Evolutionary conservation across 2,888 invertebrate species (phyloP), one percentile per base, ranked within the genome.

Genomic region (Agrochola lota): DNA sequence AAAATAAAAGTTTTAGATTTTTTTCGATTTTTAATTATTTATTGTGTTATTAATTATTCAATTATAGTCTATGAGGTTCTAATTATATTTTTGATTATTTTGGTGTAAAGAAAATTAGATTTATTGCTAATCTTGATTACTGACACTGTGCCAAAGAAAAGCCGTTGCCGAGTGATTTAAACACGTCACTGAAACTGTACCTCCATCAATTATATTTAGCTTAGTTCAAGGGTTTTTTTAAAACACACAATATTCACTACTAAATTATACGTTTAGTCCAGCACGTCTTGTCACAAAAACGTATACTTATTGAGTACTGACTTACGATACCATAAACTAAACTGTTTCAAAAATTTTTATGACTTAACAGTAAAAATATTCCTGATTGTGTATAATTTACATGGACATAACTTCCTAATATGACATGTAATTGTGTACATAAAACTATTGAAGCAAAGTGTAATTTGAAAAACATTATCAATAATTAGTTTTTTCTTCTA

Each of bases 1-100:
- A 72, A 71, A 73, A 64, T 55, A 68, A 49, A 59, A 81, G 40
- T 49, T 81, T 71, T 81, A 62, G 62, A 17, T 57, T 20, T 49
- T 40, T 84, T 71, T 26, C 0, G 17, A 62, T 74, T 74, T 77
- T 77, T 60, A 64, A 75, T 83, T 63, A 79, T 66, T 80, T 78
- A 68, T 57, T 77, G 62, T 80, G 77, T 72, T 84, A 80, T 69
- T 77, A 66, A 46, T 70, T 75, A 76, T 74, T 84, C 40, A 62
- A 78, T 82, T 87, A 74, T 43, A 52, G 23, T 55, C 59, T 77
- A 79, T 57, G 23, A 76, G 66, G 64, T 77, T 68, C 67, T 79
- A 43, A 84, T 81, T 71, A 62, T 52, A 70, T 78, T 74, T 62
- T 62, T 46, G 11, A 74, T 81, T 81, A 66, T 74, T 66, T 52